Base-by-base conservation (phyloP, 2,797 vertebrate genomes). In the Ataeniobius toweri region DNA sequence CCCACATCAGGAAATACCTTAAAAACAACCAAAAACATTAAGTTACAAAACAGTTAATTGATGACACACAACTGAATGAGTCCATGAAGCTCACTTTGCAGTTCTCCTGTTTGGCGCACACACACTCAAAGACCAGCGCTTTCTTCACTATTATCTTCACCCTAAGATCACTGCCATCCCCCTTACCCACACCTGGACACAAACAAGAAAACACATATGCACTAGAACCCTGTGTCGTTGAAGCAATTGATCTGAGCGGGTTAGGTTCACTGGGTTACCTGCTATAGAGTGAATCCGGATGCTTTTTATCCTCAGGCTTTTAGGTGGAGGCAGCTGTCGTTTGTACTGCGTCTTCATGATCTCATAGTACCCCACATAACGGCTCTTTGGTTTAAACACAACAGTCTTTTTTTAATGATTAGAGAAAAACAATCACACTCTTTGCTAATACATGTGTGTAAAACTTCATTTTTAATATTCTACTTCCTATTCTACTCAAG, bases 301-400 rank as follows among this genome's bases (percentile, higher is more conserved):
- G 91, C 94, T 97, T 90, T 95, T 97, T 86, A 99, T 96, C 85
- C 59, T 92, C 74, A 99, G 92, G 71, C 80, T 89, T 91, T 96
- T 96, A 67, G 92, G 89, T 74, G 96, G 96, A 88, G 98, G 97
- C 36, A 98, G 91, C 84, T 93, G 94, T 86, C 96, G 93, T 83
- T 95, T 91, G 89, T 97, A 97, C 82, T 91, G 95, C 65, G 86
- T 96, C 94, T 97, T 99, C 96, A 99, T 92, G 80, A 96, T 92
- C 84, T 97, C 97, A 84, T 99, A 99, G 93, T 99, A 99, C 13
- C 94, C 96, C 74, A 99, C 98, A 31, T 99, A 99, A 76, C 98
- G 96, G 90, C 95, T 98, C 98, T 99, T 94, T 39, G 90, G 71
- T 24, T 24, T 76, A 87, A 65, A 75, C 39, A 70, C 4, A 70